Evolutionary conservation across 2,113 vertebrate species (phyloP).

Genomic region (Eira barbara): DNA sequence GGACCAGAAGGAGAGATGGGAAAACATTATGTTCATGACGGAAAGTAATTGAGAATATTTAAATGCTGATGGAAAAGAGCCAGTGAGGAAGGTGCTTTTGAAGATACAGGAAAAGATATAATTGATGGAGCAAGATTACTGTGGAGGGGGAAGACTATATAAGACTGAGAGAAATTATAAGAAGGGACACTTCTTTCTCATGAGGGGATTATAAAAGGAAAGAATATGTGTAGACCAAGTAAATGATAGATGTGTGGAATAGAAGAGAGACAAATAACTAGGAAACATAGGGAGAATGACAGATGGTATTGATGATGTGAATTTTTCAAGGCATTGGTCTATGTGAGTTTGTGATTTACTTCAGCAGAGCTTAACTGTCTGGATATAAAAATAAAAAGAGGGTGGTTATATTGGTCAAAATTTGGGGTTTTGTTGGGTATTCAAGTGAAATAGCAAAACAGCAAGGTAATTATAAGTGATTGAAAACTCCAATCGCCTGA

Average conservation of each 20-base stretch:
- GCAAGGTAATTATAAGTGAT: neutral
- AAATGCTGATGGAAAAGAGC: neutral
- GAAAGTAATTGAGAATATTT: neutral
- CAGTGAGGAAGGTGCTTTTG: neutral
- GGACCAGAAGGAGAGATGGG: neutral
- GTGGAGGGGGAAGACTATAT: neutral
- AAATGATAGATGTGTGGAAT: neutral
- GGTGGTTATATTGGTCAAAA: neutral
- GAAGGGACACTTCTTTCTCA: neutral
- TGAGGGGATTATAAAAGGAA: neutral
- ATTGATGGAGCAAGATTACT: neutral
- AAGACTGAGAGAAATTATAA: neutral
- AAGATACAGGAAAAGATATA: neutral
- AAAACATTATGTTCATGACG: neutral
- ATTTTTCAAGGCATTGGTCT: neutral
- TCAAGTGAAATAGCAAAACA: neutral
- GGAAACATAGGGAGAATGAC: slow-evolving; percentile 6
- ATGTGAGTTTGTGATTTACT: neutral
- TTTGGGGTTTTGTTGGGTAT: neutral
- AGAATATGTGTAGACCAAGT: neutral
- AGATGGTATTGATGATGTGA: neutral
- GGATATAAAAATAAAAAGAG: neutral
- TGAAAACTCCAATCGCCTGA: neutral
- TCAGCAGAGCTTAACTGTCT: neutral
- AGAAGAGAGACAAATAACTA: neutral